Percentiles rank a stretch among this genome's conserved stretches.
phyloP scores from a whole-genome alignment of 2,113 vertebrate species.

The Noturus placidus region DNA sequence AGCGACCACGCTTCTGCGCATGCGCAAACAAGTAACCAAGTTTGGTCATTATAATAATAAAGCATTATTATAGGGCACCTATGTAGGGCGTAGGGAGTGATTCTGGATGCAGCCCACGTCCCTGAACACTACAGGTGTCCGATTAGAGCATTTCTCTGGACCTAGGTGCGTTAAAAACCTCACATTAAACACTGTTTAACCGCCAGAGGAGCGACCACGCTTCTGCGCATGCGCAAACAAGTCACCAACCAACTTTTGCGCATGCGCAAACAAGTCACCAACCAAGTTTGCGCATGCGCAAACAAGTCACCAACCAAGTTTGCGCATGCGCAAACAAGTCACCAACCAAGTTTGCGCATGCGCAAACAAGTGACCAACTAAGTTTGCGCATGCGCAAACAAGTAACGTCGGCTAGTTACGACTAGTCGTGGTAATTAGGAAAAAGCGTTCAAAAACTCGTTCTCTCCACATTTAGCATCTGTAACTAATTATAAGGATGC shows the following conservation, averaged over 20 bases:
- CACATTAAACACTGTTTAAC: neutral
- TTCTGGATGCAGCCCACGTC: too few relatives aligned
- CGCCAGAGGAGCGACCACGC: neutral
- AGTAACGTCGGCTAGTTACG: neutral
- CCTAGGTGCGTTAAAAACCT: neutral
- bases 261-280: slow-evolving; percentile 3
- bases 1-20: too few relatives aligned
- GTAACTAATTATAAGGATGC: neutral
- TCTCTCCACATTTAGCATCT: neutral
- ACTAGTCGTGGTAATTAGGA: neutral
- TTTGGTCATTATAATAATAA: too few relatives aligned
- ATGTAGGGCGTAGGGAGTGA: too few relatives aligned
- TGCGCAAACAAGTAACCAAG: too few relatives aligned
- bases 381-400: slow-evolving; percentile 10
- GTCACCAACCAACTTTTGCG: too few relatives aligned
- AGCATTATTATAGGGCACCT: too few relatives aligned
- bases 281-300: too few relatives aligned
- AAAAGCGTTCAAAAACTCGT: neutral
- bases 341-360: too few relatives aligned
- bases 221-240: slow-evolving; percentile 9
- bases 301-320: too few relatives aligned
- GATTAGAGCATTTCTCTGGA: neutral
- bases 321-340: slow-evolving; percentile 3
- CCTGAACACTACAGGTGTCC: too few relatives aligned
- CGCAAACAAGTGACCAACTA: slow-evolving; percentile 4